A percentile compares a stretch with the other conserved stretches of the same genome.
Conservation (phyloP, 2,797 vertebrate species). For the Alosa sapidissima region DNA sequence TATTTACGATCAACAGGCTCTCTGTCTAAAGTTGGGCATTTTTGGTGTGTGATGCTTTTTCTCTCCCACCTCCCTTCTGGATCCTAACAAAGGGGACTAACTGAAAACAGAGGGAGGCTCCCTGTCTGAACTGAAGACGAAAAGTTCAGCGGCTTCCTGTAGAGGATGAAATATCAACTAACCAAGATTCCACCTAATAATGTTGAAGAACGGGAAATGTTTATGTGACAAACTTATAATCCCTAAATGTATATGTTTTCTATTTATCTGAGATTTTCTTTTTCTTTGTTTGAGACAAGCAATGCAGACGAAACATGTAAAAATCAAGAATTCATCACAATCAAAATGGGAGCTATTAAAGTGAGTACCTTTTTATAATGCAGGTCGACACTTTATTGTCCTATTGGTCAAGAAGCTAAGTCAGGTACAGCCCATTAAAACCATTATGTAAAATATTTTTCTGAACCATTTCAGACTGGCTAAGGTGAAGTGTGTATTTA, state of each 20-base stretch:
- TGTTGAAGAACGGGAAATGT: slow-evolving; percentile 12
- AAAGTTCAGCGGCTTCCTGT: not conserved
- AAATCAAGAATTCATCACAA: not conserved
- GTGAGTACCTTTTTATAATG: not conserved
- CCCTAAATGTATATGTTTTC: not conserved
- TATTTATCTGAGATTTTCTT: not conserved
- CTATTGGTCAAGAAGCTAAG: not conserved
- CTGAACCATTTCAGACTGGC: not conserved
- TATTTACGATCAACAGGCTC: slow-evolving; percentile 37
- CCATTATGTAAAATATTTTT: not conserved
- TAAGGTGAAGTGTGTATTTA: not conserved
- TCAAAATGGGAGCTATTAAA: not conserved
- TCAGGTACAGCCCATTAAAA: not conserved
- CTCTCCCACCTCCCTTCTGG: not conserved
- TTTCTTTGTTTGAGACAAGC: not conserved
- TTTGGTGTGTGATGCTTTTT: not conserved
- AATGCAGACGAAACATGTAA: not conserved
- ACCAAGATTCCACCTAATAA: not conserved
- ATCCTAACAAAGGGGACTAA: not conserved
- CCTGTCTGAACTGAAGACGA: not conserved
- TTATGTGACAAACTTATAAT: not conserved
- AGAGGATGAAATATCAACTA: not conserved
- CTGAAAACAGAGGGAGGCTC: not conserved
- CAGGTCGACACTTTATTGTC: not conserved
- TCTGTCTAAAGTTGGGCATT: slow-evolving; percentile 28